A percentile compares a stretch with the other conserved stretches of the same genome.
phyloP scores from a whole-genome alignment of 2,888 invertebrate genomes.

The Melangyna quadrimaculata region DNA sequence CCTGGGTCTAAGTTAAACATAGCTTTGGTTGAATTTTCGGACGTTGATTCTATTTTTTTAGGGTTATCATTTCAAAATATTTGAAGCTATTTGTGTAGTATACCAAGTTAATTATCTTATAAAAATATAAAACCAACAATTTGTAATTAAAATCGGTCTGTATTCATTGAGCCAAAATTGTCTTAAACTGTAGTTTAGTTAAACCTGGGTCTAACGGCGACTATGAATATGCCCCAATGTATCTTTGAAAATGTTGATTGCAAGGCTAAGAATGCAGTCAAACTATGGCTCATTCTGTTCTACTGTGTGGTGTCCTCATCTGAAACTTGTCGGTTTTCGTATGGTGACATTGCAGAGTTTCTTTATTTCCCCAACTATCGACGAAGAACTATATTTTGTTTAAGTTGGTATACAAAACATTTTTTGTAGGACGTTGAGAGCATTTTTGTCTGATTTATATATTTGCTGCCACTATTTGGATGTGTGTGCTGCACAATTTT shows the following conservation, averaged over 20 bases:
- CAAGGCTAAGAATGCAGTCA: not conserved
- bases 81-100: too few relatives aligned
- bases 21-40: too few relatives aligned
- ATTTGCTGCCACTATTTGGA: not conserved
- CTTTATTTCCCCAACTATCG: not conserved
- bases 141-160: too few relatives aligned
- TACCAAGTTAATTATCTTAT: too few relatives aligned
- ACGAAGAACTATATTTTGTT: conserved; percentile 43
- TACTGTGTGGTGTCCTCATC: conserved; percentile 4
- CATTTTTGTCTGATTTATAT: conserved; percentile 22
- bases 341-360: conserved; percentile 56
- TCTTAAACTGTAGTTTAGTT: too few relatives aligned
- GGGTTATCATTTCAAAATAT: too few relatives aligned
- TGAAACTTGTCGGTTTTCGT: conserved; percentile 53
- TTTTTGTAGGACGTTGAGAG: conserved; percentile 23
- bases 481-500: conserved; percentile 17
- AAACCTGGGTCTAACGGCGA: too few relatives aligned
- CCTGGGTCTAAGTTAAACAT: too few relatives aligned
- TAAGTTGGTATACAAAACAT: not conserved
- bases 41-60: too few relatives aligned
- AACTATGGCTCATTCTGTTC: not conserved
- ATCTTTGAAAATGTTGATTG: not conserved
- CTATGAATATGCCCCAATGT: too few relatives aligned
- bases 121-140: too few relatives aligned
- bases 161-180: too few relatives aligned